phyloP scores from a whole-genome alignment of 2,888 invertebrate genomes.

The Brachylomia viminalis region DNA sequence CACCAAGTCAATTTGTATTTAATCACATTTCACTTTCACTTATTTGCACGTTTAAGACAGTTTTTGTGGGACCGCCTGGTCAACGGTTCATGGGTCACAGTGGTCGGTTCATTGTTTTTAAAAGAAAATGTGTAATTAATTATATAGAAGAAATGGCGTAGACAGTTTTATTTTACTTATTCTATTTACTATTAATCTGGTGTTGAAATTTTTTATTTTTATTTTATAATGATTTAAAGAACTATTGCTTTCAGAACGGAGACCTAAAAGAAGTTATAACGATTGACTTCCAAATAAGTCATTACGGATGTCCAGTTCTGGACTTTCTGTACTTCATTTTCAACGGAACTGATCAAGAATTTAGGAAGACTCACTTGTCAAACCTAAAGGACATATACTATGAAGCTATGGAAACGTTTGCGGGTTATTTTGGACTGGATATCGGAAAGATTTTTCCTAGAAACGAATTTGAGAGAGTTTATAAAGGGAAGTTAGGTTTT shows the following conservation, averaged over 20 bases:
- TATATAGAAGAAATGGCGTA: no score
- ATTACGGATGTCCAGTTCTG: conserved; percentile 74
- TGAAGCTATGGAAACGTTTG: conserved; percentile 67
- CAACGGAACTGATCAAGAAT: conserved; percentile 74
- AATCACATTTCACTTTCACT: no score
- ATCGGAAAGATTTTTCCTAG: conserved; percentile 71
- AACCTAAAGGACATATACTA: conserved; percentile 75
- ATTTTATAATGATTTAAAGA: no score
- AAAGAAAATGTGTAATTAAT: no score
- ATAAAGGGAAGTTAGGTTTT: conserved; percentile 71
- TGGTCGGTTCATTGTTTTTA: no score
- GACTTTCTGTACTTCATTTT: conserved; percentile 79
- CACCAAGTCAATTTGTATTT: no score
- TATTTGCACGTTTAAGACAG: no score
- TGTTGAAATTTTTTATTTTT: no score
- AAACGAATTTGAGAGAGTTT: conserved; percentile 73
- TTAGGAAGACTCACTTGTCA: conserved; percentile 73
- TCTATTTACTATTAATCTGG: neutral
- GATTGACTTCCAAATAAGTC: conserved; percentile 77
- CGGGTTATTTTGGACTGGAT: conserved; percentile 72
- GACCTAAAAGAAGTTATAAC: conserved; percentile 70
- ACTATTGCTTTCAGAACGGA: conserved; percentile 72
- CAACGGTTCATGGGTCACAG: no score
- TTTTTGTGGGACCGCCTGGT: no score
- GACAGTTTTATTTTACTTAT: neutral